A percentile compares a stretch with the other conserved stretches of the same genome.
These are phyloP conservation scores for Heliconius ismenius DNA, from an alignment of 2,888 invertebrate species.

Conservation along the genomic window DNA sequence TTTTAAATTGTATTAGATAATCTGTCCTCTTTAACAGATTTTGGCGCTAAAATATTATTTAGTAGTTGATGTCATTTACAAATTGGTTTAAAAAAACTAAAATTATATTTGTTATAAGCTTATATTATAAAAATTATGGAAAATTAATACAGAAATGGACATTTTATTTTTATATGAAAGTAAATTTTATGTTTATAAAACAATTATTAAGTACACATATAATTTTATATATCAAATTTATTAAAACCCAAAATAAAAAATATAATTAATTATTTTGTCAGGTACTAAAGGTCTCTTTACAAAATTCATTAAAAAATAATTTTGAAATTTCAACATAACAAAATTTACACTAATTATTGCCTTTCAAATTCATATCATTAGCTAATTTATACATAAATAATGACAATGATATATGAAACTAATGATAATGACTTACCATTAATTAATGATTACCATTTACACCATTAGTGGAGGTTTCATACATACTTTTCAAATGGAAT, in stretches of 20 bases:
- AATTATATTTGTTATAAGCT: background rate
- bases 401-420: constrained; percentile 9
- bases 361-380: constrained; percentile 2
- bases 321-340: background rate
- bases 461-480: constrained; percentile 64
- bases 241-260: background rate
- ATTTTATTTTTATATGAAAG: background rate
- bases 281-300: constrained; percentile 27
- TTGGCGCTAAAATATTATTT: constrained; percentile 13
- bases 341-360: constrained; percentile 24
- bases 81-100: background rate
- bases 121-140: background rate
- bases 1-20: background rate
- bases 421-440: constrained; percentile 26
- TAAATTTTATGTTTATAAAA: background rate
- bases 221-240: background rate
- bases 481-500: constrained; percentile 79
- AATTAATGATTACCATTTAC: constrained; percentile 67
- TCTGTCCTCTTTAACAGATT: background rate
- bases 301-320: constrained; percentile 20
- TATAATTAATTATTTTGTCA: background rate
- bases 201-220: constrained; percentile 1
- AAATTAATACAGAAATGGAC: background rate
- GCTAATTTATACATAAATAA: background rate
- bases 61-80: background rate